Evolutionary conservation across 1,140 invertebrate species (phyloP).

Genomic region (Thaumetopoea pityocampa): DNA sequence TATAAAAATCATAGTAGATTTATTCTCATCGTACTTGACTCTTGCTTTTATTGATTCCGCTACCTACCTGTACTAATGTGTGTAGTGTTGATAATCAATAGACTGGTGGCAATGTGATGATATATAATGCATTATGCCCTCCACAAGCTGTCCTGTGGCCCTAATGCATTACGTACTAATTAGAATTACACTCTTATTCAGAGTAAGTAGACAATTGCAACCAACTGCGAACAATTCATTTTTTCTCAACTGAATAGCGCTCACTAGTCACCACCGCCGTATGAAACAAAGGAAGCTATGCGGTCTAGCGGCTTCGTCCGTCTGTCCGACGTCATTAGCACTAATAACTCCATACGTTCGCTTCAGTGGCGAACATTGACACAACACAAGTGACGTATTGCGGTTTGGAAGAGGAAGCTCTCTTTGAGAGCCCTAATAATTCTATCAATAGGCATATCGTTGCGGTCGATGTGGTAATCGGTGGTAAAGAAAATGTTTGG

Average conservation of each 20-base stretch:
- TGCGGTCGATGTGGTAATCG: slow-evolving; percentile 58
- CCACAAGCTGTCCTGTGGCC: too few species aligned
- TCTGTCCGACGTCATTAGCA: slow-evolving; percentile 58
- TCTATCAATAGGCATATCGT: slow-evolving; percentile 61
- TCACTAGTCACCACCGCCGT: slow-evolving; percentile 1
- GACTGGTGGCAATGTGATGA: too few species aligned
- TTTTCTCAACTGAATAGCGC: neutral
- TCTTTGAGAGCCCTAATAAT: slow-evolving; percentile 52
- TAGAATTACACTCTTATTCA: too few species aligned
- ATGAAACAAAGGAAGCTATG: slow-evolving; percentile 41
- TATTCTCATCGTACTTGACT: too few species aligned
- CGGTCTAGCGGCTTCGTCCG: slow-evolving; percentile 38
- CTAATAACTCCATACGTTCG: slow-evolving; percentile 58
- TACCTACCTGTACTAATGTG: too few species aligned
- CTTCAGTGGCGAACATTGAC: slow-evolving; percentile 23
- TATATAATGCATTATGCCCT: too few species aligned
- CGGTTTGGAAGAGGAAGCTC: slow-evolving; percentile 41
- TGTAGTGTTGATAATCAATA: too few species aligned
- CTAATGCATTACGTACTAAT: too few species aligned
- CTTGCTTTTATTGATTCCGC: too few species aligned
- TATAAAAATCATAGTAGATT: too few species aligned
- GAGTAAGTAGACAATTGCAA: too few species aligned
- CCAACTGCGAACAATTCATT: slow-evolving; percentile 1
- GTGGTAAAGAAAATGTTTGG: slow-evolving; percentile 35
- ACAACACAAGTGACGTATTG: slow-evolving; percentile 41